Evolutionary conservation across 2,797 vertebrate genomes (phyloP).

Genomic region (Amphiprion clarkii): DNA sequence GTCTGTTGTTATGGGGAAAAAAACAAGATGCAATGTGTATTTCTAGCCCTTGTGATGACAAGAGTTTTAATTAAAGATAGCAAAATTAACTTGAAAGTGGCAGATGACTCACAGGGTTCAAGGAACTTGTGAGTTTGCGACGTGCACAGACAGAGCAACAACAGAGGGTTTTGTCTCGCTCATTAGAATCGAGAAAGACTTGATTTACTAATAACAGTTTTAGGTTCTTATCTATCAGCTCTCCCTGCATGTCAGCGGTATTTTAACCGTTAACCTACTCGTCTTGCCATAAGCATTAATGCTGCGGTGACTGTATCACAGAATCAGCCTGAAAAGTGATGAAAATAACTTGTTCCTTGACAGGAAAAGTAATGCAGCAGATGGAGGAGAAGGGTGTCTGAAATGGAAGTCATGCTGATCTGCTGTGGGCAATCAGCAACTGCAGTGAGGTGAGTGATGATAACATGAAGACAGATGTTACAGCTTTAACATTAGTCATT

Average conservation of each 20-base stretch:
- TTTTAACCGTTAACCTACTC: slow-evolving; percentile 36
- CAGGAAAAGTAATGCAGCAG: slow-evolving; percentile 24
- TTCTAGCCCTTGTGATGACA: too few species aligned
- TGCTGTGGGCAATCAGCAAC: slow-evolving; percentile 31
- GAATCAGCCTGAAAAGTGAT: slow-evolving; percentile 8
- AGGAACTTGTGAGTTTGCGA: slow-evolving; percentile 39
- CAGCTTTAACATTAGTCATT: slow-evolving; percentile 50
- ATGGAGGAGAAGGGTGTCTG: slow-evolving; percentile 21
- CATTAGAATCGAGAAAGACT: slow-evolving; percentile 36
- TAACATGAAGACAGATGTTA: slow-evolving; percentile 41
- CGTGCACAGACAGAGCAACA: slow-evolving; percentile 8
- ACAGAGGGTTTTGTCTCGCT: slow-evolving; percentile 14
- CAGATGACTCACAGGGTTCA: not conserved
- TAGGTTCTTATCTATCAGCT: slow-evolving; percentile 10
- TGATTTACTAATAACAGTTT: slow-evolving; percentile 6
- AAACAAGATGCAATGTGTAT: too few species aligned
- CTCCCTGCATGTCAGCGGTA: not conserved
- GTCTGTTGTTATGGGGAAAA: too few species aligned
- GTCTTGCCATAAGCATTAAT: slow-evolving; percentile 30
- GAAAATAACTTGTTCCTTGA: slow-evolving; percentile 35
- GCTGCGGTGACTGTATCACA: slow-evolving; percentile 15
- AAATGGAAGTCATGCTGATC: slow-evolving; percentile 40
- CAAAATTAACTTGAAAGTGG: too few species aligned
- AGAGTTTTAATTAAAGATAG: too few species aligned
- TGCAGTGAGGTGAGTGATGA: slow-evolving; percentile 33